Percentiles rank a stretch among this genome's conserved stretches.
These are phyloP conservation scores for Labeo rohita DNA, from an alignment of 2,113 vertebrate genomes.

Conservation along the genomic window DNA sequence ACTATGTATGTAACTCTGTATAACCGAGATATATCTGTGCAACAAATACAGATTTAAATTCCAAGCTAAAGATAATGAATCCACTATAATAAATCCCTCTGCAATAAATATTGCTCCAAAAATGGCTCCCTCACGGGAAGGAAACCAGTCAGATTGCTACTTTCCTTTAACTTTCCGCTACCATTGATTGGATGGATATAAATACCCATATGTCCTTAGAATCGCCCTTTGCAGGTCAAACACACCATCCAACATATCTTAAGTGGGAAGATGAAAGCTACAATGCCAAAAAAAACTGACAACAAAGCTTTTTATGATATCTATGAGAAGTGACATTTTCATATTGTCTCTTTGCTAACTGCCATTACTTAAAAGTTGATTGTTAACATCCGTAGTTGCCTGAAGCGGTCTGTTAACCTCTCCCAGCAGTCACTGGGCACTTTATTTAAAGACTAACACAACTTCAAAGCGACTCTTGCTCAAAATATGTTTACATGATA, in stretches of 20 bases:
- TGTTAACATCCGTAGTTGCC: constrained; percentile 1
- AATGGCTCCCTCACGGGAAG: constrained; percentile 20
- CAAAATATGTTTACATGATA: background rate
- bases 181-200: constrained; percentile 47
- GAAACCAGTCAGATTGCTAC: constrained; percentile 41
- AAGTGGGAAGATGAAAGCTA: constrained; percentile 18
- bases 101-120: background rate
- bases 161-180: constrained; percentile 31
- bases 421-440: background rate
- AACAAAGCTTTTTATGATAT: constrained; percentile 30
- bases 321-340: constrained; percentile 26
- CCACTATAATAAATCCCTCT: constrained; percentile 13
- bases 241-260: constrained; percentile 4
- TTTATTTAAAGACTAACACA: constrained; percentile 15
- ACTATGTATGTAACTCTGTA: background rate
- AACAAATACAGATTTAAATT: background rate
- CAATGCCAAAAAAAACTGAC: background rate
- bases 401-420: constrained; percentile 23
- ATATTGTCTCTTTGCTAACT: constrained; percentile 9
- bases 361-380: constrained; percentile 1
- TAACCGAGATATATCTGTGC: background rate
- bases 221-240: constrained; percentile 11
- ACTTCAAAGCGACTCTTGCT: constrained; percentile 24
- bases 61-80: background rate
- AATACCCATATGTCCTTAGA: constrained; percentile 33